Evolutionary conservation across 1,140 invertebrate genomes (phyloP), one percentile per base, ranked within the genome.

Genomic region (Microplitis demolitor): DNA sequence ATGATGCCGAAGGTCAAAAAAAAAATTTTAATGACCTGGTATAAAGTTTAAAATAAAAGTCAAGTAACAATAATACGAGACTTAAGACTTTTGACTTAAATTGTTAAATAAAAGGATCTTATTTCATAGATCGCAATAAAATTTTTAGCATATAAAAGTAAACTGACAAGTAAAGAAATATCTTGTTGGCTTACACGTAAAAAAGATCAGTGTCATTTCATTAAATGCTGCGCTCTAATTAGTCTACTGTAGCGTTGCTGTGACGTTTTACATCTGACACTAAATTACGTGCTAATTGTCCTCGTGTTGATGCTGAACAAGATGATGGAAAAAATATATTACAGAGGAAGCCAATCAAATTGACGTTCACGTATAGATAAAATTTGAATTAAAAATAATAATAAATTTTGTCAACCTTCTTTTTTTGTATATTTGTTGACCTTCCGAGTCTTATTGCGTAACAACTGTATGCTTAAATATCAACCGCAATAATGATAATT

Each of bases 241-340:
- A 64, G 69, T 39, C 35, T n/a, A 35, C 11, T 34, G 61, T 61
- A 9, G 24, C 34, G 31, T 39, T 39, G 13, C 34, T 66, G 14
- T 63, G 37, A 35, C 34, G 34, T 54, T 45, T 16, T 71, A 63
- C 35, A 56, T 64, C 62, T 45, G 39, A 54, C 53, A 14, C 16
- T 64, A 35, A 63, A 69, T 69, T 34, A 64, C 50, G 37, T 37
- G 69, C 35, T 71, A 71, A 71, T 71, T 71, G 62, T 70, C 68
- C 68, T 70, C 68, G 58, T 61, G 51, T 39, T 6, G 8, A 6
- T 45, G 24, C 24, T 45, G 35, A 14, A 39, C 37, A 24, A 24
- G 13, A 35, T 9, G 35, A 53, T 37, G 2, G 14, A 16, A 69
- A 58, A 60, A 58, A 69, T 31, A 9, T 31, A 67, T 66, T 66